Conservation (phyloP, 2,113 vertebrate species). For the Nettapus auritus region DNA sequence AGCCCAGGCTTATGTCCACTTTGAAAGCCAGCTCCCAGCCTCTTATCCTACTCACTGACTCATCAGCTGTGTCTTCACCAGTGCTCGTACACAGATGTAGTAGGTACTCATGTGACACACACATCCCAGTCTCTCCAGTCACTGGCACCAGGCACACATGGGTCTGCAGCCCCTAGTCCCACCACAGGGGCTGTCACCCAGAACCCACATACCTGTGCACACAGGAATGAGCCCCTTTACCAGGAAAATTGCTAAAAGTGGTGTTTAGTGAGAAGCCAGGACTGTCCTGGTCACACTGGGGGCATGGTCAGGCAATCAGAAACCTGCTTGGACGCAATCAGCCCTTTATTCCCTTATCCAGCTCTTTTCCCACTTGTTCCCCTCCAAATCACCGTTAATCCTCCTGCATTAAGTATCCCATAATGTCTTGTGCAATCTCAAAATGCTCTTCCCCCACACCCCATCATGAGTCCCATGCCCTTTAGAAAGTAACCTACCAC, state of each 20-base stretch:
- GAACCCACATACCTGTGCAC: neutral
- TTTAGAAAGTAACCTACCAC: too few relatives aligned
- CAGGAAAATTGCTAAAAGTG: neutral
- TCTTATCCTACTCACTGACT: neutral
- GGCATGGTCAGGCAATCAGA: neutral
- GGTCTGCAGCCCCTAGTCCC: accelerated
- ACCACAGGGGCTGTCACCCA: neutral
- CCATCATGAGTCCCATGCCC: neutral
- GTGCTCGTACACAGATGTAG: accelerated
- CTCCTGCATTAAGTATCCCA: neutral
- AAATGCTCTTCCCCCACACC: neutral
- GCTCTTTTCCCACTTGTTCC: too few relatives aligned
- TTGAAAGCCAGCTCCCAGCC: neutral
- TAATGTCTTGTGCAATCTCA: neutral
- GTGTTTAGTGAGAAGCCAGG: neutral
- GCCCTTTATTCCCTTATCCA: neutral
- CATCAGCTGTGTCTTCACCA: neutral
- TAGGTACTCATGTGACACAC: accelerated
- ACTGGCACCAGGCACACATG: neutral
- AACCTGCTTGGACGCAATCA: neutral
- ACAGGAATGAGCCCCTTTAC: neutral
- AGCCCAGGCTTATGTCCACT: neutral
- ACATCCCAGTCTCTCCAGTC: neutral
- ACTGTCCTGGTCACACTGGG: neutral
- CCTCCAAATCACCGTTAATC: neutral